Percentiles rank a stretch among this genome's conserved stretches.
phyloP scores from a whole-genome alignment of 2,888 invertebrate species.

The Adineta ricciae region DNA sequence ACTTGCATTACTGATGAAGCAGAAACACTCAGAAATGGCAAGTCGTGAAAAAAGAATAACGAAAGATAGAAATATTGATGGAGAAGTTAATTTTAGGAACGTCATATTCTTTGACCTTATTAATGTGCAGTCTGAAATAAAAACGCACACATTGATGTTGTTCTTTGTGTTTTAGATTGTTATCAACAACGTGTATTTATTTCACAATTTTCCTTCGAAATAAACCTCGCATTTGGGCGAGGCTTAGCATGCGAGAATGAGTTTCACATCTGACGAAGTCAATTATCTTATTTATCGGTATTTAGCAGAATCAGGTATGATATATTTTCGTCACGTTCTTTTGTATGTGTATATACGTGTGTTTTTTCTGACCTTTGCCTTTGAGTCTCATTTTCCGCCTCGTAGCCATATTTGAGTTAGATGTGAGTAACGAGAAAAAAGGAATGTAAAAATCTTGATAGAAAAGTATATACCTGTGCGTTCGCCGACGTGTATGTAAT shows the following conservation, averaged over 20 bases:
- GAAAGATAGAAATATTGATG: neutral
- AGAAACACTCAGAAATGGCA: neutral
- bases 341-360: neutral
- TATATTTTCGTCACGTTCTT: neutral
- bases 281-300: constrained; percentile 96
- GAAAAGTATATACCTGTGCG: neutral
- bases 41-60: neutral
- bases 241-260: constrained; percentile 59
- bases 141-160: too few relatives aligned
- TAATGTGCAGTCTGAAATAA: too few relatives aligned
- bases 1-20: neutral
- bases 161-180: neutral
- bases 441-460: neutral
- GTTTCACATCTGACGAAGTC: constrained; percentile 97
- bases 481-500: neutral
- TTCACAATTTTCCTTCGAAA: neutral
- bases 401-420: neutral
- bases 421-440: neutral
- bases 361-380: neutral
- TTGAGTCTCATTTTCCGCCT: neutral
- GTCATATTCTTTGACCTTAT: neutral
- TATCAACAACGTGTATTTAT: neutral
- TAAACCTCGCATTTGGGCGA: neutral
- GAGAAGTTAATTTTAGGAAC: neutral
- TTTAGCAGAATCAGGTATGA: constrained; percentile 88